phyloP scores from a whole-genome alignment of 1,140 invertebrate species.

The Cydia pomonella region DNA sequence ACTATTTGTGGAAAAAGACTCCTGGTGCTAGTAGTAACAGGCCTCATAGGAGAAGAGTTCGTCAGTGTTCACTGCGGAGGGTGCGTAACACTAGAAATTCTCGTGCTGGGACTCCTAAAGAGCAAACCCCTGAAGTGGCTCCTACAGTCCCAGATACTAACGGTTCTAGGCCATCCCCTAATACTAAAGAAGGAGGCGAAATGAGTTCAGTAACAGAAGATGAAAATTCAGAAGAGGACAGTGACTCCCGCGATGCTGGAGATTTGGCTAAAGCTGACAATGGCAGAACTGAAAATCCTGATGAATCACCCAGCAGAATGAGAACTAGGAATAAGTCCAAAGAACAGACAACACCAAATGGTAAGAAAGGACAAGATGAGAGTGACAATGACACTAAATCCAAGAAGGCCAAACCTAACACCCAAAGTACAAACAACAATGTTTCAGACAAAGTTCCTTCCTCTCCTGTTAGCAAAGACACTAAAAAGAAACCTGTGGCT shows the following conservation, averaged over 20 bases:
- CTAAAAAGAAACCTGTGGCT: slow-evolving; percentile 84
- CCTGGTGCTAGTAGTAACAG: slow-evolving; percentile 97
- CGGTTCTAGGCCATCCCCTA: slow-evolving; percentile 82
- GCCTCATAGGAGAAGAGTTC: slow-evolving; percentile 90
- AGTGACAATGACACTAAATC: slow-evolving; percentile 82
- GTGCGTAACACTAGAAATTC: slow-evolving; percentile 90
- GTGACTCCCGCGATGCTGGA: slow-evolving; percentile 86
- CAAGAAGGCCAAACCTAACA: slow-evolving; percentile 73
- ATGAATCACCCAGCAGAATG: slow-evolving; percentile 92
- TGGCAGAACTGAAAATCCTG: slow-evolving; percentile 85
- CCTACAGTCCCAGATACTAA: slow-evolving; percentile 78
- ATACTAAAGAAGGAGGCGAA: slow-evolving; percentile 84
- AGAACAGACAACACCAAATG: slow-evolving; percentile 85
- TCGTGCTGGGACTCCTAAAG: slow-evolving; percentile 84
- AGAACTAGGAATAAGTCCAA: slow-evolving; percentile 92
- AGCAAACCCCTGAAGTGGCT: slow-evolving; percentile 81
- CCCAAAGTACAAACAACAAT: slow-evolving; percentile 75
- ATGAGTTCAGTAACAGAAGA: slow-evolving; percentile 96
- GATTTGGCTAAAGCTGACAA: slow-evolving; percentile 71
- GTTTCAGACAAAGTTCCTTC: slow-evolving; percentile 78
- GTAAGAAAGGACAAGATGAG: slow-evolving; percentile 85
- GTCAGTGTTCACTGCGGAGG: slow-evolving; percentile 93
- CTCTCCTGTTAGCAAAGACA: slow-evolving; percentile 82
- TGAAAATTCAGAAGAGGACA: slow-evolving; percentile 95
- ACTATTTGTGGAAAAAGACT: slow-evolving; percentile 99